Conservation (phyloP, 2,797 vertebrate genomes). For the Pangasius larnaudii region DNA sequence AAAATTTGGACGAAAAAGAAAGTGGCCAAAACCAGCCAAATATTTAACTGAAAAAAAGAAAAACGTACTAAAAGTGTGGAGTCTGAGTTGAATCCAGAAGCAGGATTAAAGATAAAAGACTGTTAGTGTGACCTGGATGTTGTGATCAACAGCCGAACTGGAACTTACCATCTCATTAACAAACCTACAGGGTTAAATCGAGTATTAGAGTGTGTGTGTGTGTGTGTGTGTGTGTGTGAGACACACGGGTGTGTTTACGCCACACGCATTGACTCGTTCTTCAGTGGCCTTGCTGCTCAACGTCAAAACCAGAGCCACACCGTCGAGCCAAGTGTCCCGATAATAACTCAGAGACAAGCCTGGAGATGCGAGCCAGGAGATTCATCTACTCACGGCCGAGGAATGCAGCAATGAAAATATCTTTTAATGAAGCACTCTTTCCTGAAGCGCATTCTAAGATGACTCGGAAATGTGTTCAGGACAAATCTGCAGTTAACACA, state of each 20-base stretch:
- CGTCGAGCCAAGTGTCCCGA: not conserved
- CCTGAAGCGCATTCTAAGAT: not conserved
- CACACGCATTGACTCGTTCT: not conserved
- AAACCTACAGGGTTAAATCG: not conserved
- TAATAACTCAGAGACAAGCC: not conserved
- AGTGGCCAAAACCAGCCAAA: not conserved
- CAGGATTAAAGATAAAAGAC: not conserved
- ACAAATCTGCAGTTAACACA: not conserved
- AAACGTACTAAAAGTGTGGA: not conserved
- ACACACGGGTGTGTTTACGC: slow-evolving; percentile 2
- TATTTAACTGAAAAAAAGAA: not conserved
- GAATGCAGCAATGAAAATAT: slow-evolving; percentile 29
- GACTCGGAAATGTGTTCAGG: slow-evolving; percentile 7
- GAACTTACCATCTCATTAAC: not conserved
- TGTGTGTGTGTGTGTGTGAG: not conserved
- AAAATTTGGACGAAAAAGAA: not conserved
- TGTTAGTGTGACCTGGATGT: not conserved
- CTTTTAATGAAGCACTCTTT: not conserved
- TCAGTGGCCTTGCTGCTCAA: slow-evolving; percentile 2
- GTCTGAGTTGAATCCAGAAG: not conserved
- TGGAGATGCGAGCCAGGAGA: slow-evolving; percentile 6
- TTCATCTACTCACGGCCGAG: not conserved
- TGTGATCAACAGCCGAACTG: not conserved
- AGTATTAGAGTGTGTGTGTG: not conserved
- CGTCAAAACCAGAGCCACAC: slow-evolving; percentile 22